phyloP scores from a whole-genome alignment of 2,888 invertebrate genomes.

The Lasioglossum morio region DNA sequence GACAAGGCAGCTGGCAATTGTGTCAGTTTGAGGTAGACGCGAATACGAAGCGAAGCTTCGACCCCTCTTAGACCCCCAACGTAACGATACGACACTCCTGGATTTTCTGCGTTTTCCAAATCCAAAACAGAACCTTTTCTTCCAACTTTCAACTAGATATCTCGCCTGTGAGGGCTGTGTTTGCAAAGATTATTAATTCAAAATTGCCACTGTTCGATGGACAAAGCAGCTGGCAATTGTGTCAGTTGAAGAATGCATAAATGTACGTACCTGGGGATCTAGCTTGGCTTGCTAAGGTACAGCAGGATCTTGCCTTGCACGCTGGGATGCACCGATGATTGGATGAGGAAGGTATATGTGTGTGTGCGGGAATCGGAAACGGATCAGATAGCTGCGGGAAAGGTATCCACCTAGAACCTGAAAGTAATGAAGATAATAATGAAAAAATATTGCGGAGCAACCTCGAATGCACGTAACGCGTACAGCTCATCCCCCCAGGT shows the following conservation, averaged over 20 bases:
- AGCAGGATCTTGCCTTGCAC: not conserved
- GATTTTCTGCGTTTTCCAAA: no score
- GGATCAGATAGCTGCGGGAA: not conserved
- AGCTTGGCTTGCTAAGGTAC: not conserved
- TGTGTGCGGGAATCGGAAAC: not conserved
- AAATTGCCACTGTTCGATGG: not conserved
- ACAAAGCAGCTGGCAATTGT: no score
- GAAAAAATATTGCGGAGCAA: not conserved
- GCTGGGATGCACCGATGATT: slow-evolving; percentile 5
- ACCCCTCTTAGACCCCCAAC: no score
- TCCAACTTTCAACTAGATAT: no score
- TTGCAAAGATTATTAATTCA: not conserved
- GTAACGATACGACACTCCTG: no score
- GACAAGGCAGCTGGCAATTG: not conserved
- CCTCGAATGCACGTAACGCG: not conserved
- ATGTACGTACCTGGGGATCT: not conserved
- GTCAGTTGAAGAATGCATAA: not conserved
- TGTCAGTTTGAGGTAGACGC: no score
- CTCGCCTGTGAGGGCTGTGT: no score
- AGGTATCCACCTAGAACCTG: not conserved
- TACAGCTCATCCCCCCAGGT: not conserved
- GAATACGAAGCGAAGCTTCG: no score
- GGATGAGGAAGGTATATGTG: not conserved
- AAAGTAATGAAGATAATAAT: not conserved
- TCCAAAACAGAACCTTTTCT: no score